Conservation (phyloP, 2,113 vertebrate species). For the Paradisaea rubra region DNA sequence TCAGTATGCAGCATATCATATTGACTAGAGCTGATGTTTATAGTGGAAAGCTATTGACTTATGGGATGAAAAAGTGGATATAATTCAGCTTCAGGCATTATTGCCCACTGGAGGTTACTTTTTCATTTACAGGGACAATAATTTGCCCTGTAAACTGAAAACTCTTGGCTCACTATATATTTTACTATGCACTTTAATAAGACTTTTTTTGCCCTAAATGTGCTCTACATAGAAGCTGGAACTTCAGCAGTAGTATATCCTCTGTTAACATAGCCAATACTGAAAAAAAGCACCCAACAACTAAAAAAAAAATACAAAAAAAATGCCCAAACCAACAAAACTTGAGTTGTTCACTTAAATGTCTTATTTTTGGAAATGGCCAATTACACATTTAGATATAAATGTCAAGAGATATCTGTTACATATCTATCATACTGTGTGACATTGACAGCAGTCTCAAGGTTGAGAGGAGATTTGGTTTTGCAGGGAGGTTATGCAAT, state of each 20-base stretch:
- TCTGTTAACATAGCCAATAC: not conserved
- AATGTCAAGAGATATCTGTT: not conserved
- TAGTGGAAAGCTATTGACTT: slow-evolving; percentile 65
- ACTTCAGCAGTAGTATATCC: not conserved
- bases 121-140: slow-evolving; percentile 60
- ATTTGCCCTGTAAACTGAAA: slow-evolving; percentile 62
- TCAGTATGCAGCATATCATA: slow-evolving; percentile 64
- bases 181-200: slow-evolving; percentile 31
- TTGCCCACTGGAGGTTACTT: slow-evolving; percentile 59
- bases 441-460: not conserved
- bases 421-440: not conserved
- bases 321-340: not conserved
- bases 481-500: not conserved
- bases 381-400: not conserved
- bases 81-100: slow-evolving; percentile 61
- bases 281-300: not conserved
- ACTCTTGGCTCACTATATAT: slow-evolving; percentile 42
- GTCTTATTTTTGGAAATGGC: not conserved
- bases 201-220: not conserved
- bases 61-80: slow-evolving; percentile 58
- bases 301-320: not conserved
- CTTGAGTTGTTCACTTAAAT: not conserved
- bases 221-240: not conserved
- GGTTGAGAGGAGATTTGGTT: not conserved
- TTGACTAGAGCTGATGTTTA: slow-evolving; percentile 64